Base-by-base conservation (phyloP, 2,797 vertebrate species). In the Pangasius larnaudii region DNA sequence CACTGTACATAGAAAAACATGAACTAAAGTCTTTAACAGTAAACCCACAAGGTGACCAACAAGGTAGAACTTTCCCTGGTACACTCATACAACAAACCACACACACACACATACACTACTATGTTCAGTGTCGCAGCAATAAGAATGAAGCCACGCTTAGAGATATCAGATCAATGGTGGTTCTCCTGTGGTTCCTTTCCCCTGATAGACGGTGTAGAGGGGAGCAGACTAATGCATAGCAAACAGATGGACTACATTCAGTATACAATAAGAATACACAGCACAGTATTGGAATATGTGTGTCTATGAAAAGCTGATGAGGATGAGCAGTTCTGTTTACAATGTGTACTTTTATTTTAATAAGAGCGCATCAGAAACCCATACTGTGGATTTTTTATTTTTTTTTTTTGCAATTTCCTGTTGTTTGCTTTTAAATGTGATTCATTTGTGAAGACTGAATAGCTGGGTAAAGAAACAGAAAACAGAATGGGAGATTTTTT, bases 311-410 rank as follows among this genome's bases (percentile, higher is more conserved):
- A 18, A 74, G 71, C 36, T 19, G 18, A 74, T 49, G 6, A 24
- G 49, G 39, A 51, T 51, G 18, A 27, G 49, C 46, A 67, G 81
- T 75, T 86, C 77, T 90, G 84, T 90, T 88, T 90, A 91, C 91
- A 91, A 65, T 72, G 85, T 84, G 75, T 81, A 85, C 27, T 49
- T 72, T 65, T 42, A 79, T 42, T 85, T 72, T 5, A 27, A 58
- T 72, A 49, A 69, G 79, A 74, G 78, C 59, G 14, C 78, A 63
- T 90, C 82, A 87, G 85, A 56, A 84, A 80, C 84, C 87, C 84
- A 88, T 63, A 89, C 87, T 91, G 89, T 91, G 91, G 91, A 89
- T 81, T 86, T 85, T 61, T 77, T 1, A 39, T 5, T 61, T 78
- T 59, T 4, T 19, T 53, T 24, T 22, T 22, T 86, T 36, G 19